A percentile compares a stretch with the other conserved stretches of the same genome.
Conservation (phyloP, 2,888 invertebrate genomes). For the Mesorhabditis spiculigera region DNA sequence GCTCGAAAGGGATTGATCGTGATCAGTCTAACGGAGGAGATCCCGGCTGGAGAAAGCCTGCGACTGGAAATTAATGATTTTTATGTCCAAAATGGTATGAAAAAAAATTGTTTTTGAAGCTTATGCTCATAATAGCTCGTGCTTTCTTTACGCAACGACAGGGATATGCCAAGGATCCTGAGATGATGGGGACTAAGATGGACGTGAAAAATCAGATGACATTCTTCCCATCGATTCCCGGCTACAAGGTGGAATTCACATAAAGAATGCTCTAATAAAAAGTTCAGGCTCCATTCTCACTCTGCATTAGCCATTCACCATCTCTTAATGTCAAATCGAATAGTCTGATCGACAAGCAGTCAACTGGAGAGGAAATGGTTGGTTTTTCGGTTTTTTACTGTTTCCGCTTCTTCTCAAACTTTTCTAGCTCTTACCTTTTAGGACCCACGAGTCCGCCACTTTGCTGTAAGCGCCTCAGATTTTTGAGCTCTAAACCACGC, state of each 20-base stretch:
- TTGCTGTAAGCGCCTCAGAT: not conserved
- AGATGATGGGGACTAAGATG: not conserved
- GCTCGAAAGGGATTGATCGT: not conserved
- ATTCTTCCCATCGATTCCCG: not conserved
- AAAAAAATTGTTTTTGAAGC: not conserved
- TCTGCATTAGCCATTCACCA: conserved; percentile 1
- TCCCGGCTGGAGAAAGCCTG: not conserved
- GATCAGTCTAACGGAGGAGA: not conserved
- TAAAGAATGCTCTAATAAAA: not conserved
- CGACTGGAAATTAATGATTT: not conserved
- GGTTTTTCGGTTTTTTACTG: not conserved
- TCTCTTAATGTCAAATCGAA: not conserved
- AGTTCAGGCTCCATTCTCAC: not conserved
- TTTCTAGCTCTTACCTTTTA: not conserved
- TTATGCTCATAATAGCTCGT: not conserved
- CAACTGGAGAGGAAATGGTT: conserved; percentile 2
- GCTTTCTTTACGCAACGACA: not conserved
- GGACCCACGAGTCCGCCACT: not conserved
- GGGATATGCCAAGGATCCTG: not conserved
- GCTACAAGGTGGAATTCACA: too few species aligned
- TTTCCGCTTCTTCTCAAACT: too few species aligned
- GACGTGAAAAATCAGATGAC: not conserved
- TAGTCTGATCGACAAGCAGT: not conserved
- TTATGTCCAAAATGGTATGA: not conserved
- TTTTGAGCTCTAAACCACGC: too few species aligned